These are phyloP conservation scores for Torymus auratus DNA, from an alignment of 2,888 invertebrate genomes.

Conservation along the genomic window DNA sequence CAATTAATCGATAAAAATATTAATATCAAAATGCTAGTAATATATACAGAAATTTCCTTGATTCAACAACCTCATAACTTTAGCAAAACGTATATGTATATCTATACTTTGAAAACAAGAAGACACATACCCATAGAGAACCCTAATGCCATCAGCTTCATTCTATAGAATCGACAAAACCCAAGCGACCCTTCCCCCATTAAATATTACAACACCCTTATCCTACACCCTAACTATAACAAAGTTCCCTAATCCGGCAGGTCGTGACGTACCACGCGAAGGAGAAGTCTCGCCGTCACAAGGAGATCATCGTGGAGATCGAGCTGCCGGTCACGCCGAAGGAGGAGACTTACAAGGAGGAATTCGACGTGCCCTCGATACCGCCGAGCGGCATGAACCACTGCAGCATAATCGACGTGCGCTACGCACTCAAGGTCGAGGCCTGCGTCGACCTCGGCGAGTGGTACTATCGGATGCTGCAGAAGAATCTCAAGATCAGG, in stretches of 20 bases:
- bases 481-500: constrained; percentile 70
- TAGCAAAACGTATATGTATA: too few species aligned
- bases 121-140: too few species aligned
- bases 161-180: too few species aligned
- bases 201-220: background rate
- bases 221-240: background rate
- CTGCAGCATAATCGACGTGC: constrained; percentile 73
- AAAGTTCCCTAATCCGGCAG: constrained; percentile 51
- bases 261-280: constrained; percentile 68
- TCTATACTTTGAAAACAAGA: too few species aligned
- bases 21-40: too few species aligned
- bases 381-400: constrained; percentile 72
- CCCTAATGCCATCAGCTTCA: too few species aligned
- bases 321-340: constrained; percentile 65
- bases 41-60: too few species aligned
- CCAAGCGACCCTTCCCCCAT: too few species aligned
- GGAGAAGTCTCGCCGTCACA: constrained; percentile 69
- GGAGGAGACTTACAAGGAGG: constrained; percentile 62
- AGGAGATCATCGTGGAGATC: constrained; percentile 71
- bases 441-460: constrained; percentile 69
- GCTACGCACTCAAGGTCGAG: constrained; percentile 72
- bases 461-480: constrained; percentile 72
- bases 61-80: too few species aligned
- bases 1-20: too few species aligned
- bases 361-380: constrained; percentile 71